These are phyloP conservation scores for Syrrhaptes paradoxus DNA, from an alignment of 2,113 vertebrate genomes.

Conservation along the genomic window DNA sequence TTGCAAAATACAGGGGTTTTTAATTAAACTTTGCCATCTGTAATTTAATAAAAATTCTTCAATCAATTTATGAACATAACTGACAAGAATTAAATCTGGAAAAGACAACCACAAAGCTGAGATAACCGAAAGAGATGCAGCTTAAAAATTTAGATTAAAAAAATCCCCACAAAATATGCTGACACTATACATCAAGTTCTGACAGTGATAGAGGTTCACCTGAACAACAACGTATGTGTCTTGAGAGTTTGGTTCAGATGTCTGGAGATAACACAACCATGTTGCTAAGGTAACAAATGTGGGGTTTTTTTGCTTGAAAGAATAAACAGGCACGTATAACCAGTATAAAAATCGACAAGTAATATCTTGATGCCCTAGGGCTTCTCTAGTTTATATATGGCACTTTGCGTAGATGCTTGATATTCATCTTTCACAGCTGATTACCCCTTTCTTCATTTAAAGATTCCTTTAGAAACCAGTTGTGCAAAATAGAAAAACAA, in stretches of 20 bases:
- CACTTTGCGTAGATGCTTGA: not conserved
- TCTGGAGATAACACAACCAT: not conserved
- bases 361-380: not conserved
- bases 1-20: not conserved
- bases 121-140: not conserved
- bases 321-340: conserved; percentile 13
- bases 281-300: conserved; percentile 47
- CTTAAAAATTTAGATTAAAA: not conserved
- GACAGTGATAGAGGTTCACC: not conserved
- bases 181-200: not conserved
- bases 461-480: not conserved
- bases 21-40: not conserved
- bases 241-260: not conserved
- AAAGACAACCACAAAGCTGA: not conserved
- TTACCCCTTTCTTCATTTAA: not conserved
- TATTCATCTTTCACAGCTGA: conserved; percentile 14
- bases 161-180: not conserved
- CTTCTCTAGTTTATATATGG: not conserved
- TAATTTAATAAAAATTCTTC: not conserved
- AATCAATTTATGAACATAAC: not conserved
- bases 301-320: not conserved
- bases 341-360: conserved; percentile 12
- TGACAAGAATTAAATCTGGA: not conserved
- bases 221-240: not conserved
- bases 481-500: not conserved